A percentile compares a stretch with the other conserved stretches of the same genome.
Conservation (phyloP, 2,113 vertebrate genomes). For the Sterna hirundo region DNA sequence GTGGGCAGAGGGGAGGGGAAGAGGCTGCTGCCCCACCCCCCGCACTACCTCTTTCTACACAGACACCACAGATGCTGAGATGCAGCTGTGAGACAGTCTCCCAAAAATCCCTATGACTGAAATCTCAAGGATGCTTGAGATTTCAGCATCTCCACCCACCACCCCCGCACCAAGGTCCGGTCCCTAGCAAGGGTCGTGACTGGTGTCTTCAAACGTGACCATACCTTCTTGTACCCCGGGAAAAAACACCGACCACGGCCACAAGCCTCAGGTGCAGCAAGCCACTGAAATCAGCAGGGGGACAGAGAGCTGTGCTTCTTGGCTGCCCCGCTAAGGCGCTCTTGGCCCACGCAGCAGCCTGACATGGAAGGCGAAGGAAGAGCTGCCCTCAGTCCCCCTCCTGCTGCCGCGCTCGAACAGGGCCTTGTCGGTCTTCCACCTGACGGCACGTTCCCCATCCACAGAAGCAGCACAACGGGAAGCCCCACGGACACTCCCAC, state of each 20-base stretch:
- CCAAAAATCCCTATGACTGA: neutral
- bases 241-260: neutral
- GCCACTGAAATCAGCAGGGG: neutral
- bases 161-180: rapidly evolving
- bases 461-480: neutral
- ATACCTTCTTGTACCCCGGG: neutral
- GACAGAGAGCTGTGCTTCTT: neutral
- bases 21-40: neutral
- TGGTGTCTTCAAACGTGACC: neutral
- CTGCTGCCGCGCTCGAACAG: rapidly evolving
- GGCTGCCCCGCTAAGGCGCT: neutral
- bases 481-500: neutral
- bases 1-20: neutral
- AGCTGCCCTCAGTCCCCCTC: neutral
- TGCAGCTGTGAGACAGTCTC: neutral
- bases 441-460: neutral
- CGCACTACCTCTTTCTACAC: too few relatives aligned
- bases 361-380: neutral
- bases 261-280: neutral
- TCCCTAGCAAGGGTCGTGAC: neutral
- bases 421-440: neutral
- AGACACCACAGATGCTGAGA: neutral
- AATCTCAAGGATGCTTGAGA: neutral
- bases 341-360: neutral
- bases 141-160: neutral